Conservation (phyloP, 1,140 invertebrate genomes). For the Drosophila obscura region DNA sequence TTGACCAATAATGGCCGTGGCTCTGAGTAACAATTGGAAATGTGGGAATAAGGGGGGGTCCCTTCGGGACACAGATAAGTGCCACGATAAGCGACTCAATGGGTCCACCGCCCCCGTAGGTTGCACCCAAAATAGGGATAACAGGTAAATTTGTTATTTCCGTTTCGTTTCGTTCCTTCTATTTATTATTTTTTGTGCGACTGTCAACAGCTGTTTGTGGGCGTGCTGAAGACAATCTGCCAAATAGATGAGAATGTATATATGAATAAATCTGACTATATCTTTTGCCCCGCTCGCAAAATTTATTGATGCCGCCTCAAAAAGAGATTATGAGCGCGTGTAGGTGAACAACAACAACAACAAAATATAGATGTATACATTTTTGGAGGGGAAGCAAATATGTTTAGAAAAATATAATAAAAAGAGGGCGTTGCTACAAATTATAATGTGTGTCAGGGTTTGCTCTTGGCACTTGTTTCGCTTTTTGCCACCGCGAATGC, state of each 20-base stretch:
- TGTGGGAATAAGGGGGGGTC: slow-evolving; percentile 32
- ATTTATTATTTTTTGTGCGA: slow-evolving; percentile 17
- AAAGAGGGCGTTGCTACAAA: slow-evolving; percentile 73
- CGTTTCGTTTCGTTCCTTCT: slow-evolving; percentile 6
- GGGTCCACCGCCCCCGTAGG: not conserved
- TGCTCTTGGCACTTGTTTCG: slow-evolving; percentile 76
- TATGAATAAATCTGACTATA: slow-evolving; percentile 31
- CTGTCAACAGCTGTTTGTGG: slow-evolving; percentile 69
- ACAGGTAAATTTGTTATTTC: slow-evolving; percentile 60
- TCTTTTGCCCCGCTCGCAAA: slow-evolving; percentile 37
- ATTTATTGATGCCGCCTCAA: slow-evolving; percentile 71
- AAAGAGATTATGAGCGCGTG: slow-evolving; percentile 75
- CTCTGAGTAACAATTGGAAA: slow-evolving; percentile 47
- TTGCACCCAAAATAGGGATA: slow-evolving; percentile 22
- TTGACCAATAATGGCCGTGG: slow-evolving; percentile 19
- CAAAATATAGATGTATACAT: slow-evolving; percentile 21
- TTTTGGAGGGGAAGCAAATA: slow-evolving; percentile 29
- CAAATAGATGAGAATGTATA: slow-evolving; percentile 12
- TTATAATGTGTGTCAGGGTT: slow-evolving; percentile 78
- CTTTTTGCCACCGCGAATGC: slow-evolving; percentile 38
- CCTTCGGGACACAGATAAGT: slow-evolving; percentile 35
- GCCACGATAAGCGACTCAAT: slow-evolving; percentile 14
- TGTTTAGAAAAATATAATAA: slow-evolving; percentile 44
- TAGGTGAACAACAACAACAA: slow-evolving; percentile 57
- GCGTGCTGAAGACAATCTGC: slow-evolving; percentile 46